Base-by-base conservation (phyloP, 2,888 invertebrate species). In the Dysmachus trigonus region DNA sequence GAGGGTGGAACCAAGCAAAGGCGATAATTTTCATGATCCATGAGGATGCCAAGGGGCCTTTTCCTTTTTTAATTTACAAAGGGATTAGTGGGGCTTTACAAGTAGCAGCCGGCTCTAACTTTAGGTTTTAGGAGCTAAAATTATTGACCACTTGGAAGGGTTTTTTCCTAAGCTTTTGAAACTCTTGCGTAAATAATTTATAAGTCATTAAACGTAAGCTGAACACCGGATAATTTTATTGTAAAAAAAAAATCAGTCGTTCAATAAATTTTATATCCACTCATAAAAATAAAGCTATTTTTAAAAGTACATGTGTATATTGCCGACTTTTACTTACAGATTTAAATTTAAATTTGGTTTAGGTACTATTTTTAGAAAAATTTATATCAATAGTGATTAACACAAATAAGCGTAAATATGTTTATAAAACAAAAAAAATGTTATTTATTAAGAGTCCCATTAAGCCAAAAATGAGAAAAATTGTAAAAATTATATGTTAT, bases 81-180 rank as follows among this genome's bases (percentile, higher is more conserved):
- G 89, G 91, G 91, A 91, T 92, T 92, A 91, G 90, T 90, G 89
- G 90, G 91, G 91, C 91, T 90, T 88, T 47, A 76, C 53, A 86
- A 53, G 73, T 38, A 33, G 53, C 38, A 62, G 18, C 38, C 85
- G 76, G 30, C 27, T 85, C 41, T 71, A 22, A 22, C 22, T 71
- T 77, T 85, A 77, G 71, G 31, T 77, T 72, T 85, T 77, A 85
- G 77, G 76, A 76, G 71, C 41, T 74, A 74, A 51, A 74, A 74
- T 71, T 74, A 6, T 27, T 74, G 47, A 47, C 18, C 74, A 41
- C 41, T 85, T 31, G 18, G 38, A 81, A 47, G 53, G 72, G 27
- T 72, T 71, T 72, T 35, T 30, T 53, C n/a, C 30, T 77, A 85
- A 77, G 62, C 85, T 30, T 62, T 47, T 22, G 31, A 22, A 85